A percentile compares a stretch with the other conserved stretches of the same genome.
Evolutionary conservation across 2,113 vertebrate genomes (phyloP).

Genomic region (Cyprinodon brontotheroides): DNA sequence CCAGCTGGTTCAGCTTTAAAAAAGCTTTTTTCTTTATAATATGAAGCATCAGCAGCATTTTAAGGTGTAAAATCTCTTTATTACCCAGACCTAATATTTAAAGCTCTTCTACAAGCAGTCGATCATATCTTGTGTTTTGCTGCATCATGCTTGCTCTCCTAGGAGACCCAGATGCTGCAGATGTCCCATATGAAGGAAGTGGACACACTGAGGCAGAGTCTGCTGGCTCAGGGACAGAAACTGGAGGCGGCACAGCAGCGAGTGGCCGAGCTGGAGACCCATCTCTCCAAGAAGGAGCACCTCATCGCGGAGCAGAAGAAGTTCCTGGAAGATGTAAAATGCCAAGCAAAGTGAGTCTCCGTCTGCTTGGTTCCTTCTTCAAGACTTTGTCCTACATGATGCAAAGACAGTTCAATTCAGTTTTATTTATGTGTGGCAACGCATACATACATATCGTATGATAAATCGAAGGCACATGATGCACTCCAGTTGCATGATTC

Average conservation of each 20-base stretch:
- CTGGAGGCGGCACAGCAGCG: constrained; percentile 91
- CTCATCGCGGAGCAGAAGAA: constrained; percentile 96
- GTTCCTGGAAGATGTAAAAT: constrained; percentile 94
- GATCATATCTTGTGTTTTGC: neutral
- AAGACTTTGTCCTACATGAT: neutral
- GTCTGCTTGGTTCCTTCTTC: neutral
- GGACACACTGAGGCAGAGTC: constrained; percentile 83
- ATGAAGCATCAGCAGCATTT: no score
- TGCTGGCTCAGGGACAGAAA: constrained; percentile 90
- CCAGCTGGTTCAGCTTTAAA: no score
- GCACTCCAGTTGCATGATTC: neutral
- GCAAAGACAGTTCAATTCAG: no score
- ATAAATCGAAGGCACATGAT: neutral
- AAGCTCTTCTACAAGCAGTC: no score
- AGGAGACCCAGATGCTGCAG: constrained; percentile 93
- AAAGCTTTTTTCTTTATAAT: no score
- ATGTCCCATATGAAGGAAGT: constrained; percentile 86
- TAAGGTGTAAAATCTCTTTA: no score
- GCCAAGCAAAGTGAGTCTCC: constrained; percentile 86
- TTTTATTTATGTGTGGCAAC: no score
- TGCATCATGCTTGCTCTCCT: neutral
- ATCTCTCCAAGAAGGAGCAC: constrained; percentile 93
- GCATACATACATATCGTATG: no score
- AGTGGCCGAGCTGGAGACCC: constrained; percentile 89
- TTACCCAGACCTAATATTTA: no score